Conservation (phyloP, 2,888 invertebrate genomes). For the Drosophila helvetica region DNA sequence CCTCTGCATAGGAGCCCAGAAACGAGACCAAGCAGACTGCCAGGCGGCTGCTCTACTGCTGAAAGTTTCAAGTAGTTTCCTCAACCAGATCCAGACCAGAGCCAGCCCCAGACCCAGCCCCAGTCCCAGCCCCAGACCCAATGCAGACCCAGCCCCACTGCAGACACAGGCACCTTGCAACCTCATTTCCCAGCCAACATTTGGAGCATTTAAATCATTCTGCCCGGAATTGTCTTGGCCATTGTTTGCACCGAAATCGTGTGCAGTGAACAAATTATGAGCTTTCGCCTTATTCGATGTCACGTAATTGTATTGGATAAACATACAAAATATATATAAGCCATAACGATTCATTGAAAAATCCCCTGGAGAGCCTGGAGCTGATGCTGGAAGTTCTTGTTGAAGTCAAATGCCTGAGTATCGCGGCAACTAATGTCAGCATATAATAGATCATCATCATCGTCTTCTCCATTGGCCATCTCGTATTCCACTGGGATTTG, state of each 20-base stretch:
- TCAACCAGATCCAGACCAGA: background rate
- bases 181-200: constrained; percentile 20
- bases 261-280: constrained; percentile 31
- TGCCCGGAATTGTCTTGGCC: constrained; percentile 3
- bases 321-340: constrained; percentile 45
- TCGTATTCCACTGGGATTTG: background rate
- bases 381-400: constrained; percentile 37
- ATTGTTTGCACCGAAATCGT: constrained; percentile 21
- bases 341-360: constrained; percentile 33
- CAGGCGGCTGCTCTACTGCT: constrained; percentile 63
- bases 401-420: constrained; percentile 37
- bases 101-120: background rate
- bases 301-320: constrained; percentile 6
- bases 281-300: constrained; percentile 9
- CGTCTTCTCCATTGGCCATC: background rate
- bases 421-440: constrained; percentile 3
- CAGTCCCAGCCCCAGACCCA: background rate
- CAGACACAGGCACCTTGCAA: constrained; percentile 34
- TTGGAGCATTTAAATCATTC: background rate
- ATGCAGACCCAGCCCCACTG: too few species aligned
- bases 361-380: constrained; percentile 33
- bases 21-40: constrained; percentile 60
- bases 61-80: constrained; percentile 71
- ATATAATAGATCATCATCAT: background rate
- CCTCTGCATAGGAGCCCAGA: constrained; percentile 31